Conservation (phyloP, 1,140 invertebrate genomes). For the Orius laevigatus region DNA sequence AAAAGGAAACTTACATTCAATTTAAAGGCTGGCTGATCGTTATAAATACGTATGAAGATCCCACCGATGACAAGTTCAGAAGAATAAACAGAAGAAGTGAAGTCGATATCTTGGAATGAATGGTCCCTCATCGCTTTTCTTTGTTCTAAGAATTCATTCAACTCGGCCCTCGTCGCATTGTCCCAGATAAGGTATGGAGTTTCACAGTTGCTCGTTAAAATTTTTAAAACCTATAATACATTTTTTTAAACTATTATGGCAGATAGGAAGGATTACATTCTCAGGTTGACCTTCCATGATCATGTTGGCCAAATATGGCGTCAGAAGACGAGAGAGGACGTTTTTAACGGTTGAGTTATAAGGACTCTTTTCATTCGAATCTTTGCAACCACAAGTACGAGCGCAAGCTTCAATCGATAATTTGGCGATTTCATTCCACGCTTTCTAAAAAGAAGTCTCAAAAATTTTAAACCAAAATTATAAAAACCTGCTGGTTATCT, state of each 20-base stretch:
- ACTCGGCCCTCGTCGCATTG: slow-evolving; percentile 84
- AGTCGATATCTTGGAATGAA: slow-evolving; percentile 48
- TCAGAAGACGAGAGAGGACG: slow-evolving; percentile 60
- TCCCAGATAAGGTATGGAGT: slow-evolving; percentile 97
- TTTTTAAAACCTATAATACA: slow-evolving; percentile 59
- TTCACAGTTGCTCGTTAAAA: slow-evolving; percentile 85
- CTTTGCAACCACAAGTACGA: slow-evolving; percentile 56
- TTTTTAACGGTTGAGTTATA: slow-evolving; percentile 47
- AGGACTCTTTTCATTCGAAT: slow-evolving; percentile 40
- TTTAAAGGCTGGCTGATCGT: slow-evolving; percentile 81
- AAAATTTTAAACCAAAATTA: too few relatives aligned
- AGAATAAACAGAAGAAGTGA: slow-evolving; percentile 64
- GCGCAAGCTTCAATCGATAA: slow-evolving; percentile 68
- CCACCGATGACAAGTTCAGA: slow-evolving; percentile 84
- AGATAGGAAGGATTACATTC: too few relatives aligned
- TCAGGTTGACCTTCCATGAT: slow-evolving; percentile 51
- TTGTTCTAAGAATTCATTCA: slow-evolving; percentile 69
- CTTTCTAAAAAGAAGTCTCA: slow-evolving; percentile 55
- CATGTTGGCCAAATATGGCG: slow-evolving; percentile 72
- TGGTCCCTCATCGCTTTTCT: slow-evolving; percentile 35
- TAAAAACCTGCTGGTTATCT: slow-evolving; percentile 57
- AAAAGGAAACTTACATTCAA: slow-evolving; percentile 47
- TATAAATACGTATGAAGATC: slow-evolving; percentile 89
- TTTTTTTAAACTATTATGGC: slow-evolving; percentile 17
- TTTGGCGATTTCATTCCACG: slow-evolving; percentile 83